Conservation (phyloP, 2,888 invertebrate species). For the Myathropa florea region DNA sequence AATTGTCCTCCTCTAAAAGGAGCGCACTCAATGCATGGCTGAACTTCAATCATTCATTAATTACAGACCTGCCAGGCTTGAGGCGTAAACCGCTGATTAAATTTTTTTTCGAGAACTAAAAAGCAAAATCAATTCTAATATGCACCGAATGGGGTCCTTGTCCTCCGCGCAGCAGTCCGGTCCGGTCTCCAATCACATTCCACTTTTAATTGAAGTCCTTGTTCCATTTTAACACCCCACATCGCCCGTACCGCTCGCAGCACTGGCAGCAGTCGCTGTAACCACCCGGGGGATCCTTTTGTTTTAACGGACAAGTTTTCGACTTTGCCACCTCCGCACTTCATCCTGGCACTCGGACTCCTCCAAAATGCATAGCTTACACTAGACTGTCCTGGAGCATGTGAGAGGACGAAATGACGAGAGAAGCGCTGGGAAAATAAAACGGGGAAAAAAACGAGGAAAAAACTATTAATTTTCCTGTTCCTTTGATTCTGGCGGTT, state of each 20-base stretch:
- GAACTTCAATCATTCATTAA: constrained; percentile 70
- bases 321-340: constrained; percentile 1
- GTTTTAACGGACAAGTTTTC: constrained; percentile 62
- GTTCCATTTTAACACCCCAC: constrained; percentile 54
- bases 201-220: constrained; percentile 62
- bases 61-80: constrained; percentile 59
- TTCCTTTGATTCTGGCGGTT: constrained; percentile 65
- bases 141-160: constrained; percentile 7
- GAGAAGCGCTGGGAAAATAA: background rate
- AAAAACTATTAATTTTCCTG: constrained; percentile 68
- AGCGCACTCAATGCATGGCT: constrained; percentile 58
- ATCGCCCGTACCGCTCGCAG: background rate
- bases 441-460: background rate
- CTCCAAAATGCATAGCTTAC: constrained; percentile 17
- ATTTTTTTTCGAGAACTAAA: constrained; percentile 42
- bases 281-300: constrained; percentile 62
- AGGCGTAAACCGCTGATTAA: constrained; percentile 70
- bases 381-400: constrained; percentile 35
- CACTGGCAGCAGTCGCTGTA: constrained; percentile 3
- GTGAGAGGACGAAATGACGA: constrained; percentile 29
- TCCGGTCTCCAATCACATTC: constrained; percentile 50
- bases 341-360: background rate
- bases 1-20: constrained; percentile 11
- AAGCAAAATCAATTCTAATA: constrained; percentile 64
- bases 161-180: constrained; percentile 8